These are phyloP conservation scores for Aselliscus stoliczkanus DNA, from an alignment of 2,797 vertebrate genomes.

Conservation along the genomic window DNA sequence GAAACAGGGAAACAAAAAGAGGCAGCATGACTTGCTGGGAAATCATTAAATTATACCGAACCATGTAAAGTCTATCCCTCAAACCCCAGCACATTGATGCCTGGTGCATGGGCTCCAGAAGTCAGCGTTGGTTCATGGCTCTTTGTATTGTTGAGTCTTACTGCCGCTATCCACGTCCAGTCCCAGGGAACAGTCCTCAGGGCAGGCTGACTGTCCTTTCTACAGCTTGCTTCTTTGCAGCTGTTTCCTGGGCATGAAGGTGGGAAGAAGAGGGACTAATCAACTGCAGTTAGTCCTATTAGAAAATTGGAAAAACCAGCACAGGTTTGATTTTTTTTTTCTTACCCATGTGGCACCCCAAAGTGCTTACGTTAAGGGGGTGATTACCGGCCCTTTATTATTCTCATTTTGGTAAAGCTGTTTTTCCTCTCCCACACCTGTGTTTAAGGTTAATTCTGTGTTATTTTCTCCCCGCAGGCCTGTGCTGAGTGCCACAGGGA, in stretches of 20 bases:
- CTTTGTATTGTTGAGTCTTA: neutral
- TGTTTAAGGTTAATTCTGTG: conserved; percentile 71
- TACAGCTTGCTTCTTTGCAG: neutral
- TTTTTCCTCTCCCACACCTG: conserved; percentile 58
- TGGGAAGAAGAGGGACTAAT: neutral
- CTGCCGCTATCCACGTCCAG: neutral
- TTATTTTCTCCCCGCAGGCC: conserved; percentile 68
- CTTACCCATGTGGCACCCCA: neutral
- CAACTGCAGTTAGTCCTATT: neutral
- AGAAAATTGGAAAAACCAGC: conserved; percentile 51
- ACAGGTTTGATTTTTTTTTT: neutral
- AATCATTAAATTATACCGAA: neutral
- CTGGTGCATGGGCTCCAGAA: neutral
- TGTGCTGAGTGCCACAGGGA: conserved; percentile 57
- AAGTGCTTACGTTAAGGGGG: conserved; percentile 39
- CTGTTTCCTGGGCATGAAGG: neutral
- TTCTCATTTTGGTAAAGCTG: conserved; percentile 58
- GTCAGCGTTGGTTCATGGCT: neutral
- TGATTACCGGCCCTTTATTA: conserved; percentile 59
- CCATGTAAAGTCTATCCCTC: neutral
- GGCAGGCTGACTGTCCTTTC: neutral
- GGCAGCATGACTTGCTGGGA: neutral
- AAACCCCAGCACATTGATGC: neutral
- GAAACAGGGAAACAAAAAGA: neutral
- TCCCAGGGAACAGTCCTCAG: neutral